Conservation (phyloP, 2,888 invertebrate genomes). For the Leuctra nigra region DNA sequence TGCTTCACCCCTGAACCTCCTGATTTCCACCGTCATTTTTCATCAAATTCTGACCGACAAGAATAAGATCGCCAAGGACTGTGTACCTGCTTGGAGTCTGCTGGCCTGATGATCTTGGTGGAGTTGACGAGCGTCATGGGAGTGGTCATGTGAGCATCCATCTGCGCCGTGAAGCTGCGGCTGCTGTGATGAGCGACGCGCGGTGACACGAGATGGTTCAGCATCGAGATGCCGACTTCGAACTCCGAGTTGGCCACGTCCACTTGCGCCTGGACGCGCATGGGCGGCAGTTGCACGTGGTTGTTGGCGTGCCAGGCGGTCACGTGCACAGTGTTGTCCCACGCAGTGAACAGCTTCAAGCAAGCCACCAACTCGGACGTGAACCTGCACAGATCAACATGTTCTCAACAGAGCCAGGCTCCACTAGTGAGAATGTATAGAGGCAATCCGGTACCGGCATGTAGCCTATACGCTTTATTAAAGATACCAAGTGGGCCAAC, state of each 20-base stretch:
- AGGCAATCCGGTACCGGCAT: no score
- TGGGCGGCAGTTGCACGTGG: not conserved
- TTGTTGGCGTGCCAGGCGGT: slow-evolving; percentile 19
- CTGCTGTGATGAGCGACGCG: slow-evolving; percentile 18
- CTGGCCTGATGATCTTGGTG: no score
- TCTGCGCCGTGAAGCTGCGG: slow-evolving; percentile 23
- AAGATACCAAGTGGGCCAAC: no score
- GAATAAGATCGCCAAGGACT: no score
- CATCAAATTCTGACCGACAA: no score
- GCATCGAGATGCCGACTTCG: slow-evolving; percentile 9
- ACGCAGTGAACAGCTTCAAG: slow-evolving; percentile 23
- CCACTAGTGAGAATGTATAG: no score
- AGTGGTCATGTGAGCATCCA: slow-evolving; percentile 19
- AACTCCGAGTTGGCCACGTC: not conserved
- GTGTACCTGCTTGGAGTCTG: no score
- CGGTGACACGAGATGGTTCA: not conserved
- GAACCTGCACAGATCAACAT: slow-evolving; percentile 23
- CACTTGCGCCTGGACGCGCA: not conserved
- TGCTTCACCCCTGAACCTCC: no score
- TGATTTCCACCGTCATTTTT: no score
- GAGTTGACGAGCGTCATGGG: no score
- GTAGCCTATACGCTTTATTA: no score
- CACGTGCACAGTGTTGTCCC: slow-evolving; percentile 20
- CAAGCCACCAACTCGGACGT: slow-evolving; percentile 17
- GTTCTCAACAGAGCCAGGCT: no score